A percentile compares a stretch with the other conserved stretches of the same genome.
Conservation (phyloP, 2,888 invertebrate genomes). For the Gymnocheta viridis region DNA sequence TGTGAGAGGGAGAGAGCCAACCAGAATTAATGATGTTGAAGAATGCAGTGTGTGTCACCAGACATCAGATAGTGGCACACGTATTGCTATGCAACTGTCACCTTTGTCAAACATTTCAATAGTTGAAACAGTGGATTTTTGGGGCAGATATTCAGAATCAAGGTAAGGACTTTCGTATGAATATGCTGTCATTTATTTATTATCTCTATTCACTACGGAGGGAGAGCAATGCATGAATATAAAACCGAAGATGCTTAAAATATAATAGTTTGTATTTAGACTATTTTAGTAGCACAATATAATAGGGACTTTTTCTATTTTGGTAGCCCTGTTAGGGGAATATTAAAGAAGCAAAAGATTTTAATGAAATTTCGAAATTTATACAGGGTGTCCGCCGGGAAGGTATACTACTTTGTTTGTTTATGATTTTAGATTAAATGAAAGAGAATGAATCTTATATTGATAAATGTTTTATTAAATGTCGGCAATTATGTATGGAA, state of each 20-base stretch:
- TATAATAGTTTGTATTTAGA: not conserved
- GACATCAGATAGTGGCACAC: constrained; percentile 38
- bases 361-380: no score
- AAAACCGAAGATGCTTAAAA: constrained; percentile 22
- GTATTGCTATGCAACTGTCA: constrained; percentile 53
- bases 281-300: no score
- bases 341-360: not conserved
- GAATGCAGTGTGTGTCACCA: constrained; percentile 32
- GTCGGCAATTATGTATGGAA: no score
- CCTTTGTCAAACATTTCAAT: constrained; percentile 34
- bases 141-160: constrained; percentile 34
- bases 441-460: no score
- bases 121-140: not conserved
- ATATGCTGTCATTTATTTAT: constrained; percentile 24
- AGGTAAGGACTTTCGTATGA: constrained; percentile 25
- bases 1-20: not conserved
- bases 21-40: not conserved
- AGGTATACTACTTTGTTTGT: no score
- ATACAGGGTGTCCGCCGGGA: no score
- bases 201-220: not conserved
- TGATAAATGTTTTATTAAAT: no score
- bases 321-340: no score
- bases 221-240: constrained; percentile 25
- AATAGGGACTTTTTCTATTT: no score
- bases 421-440: no score